phyloP scores from a whole-genome alignment of 2,888 invertebrate species.

The Scaptodrosophila latifasciaeformis region DNA sequence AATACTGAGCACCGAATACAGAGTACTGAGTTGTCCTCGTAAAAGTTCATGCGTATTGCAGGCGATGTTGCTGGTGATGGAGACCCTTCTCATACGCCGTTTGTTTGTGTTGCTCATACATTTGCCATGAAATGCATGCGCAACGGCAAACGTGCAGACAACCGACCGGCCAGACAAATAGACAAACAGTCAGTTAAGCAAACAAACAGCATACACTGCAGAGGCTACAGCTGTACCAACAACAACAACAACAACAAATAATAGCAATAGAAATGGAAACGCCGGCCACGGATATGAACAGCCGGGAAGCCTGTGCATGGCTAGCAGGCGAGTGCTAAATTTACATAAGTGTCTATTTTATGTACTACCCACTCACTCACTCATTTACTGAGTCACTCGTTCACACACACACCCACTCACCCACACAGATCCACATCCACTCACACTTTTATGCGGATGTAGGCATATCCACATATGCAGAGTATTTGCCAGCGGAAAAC shows the following conservation, averaged over 20 bases:
- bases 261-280: conserved; percentile 9
- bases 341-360: conserved; percentile 54
- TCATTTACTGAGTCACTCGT: background rate
- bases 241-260: conserved; percentile 33
- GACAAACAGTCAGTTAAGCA: conserved; percentile 13
- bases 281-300: too few species aligned
- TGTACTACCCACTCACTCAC: conserved; percentile 29
- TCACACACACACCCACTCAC: conserved; percentile 9
- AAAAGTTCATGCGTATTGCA: conserved; percentile 12
- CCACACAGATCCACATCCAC: conserved; percentile 3
- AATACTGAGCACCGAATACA: too few species aligned
- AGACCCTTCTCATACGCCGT: background rate
- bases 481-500: conserved; percentile 53
- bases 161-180: conserved; percentile 10
- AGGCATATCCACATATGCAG: too few species aligned
- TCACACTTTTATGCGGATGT: too few species aligned
- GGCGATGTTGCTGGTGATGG: background rate
- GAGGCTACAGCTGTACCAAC: conserved; percentile 48
- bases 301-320: conserved; percentile 17
- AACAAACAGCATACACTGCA: conserved; percentile 20
- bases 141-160: conserved; percentile 65
- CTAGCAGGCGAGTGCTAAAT: conserved; percentile 23
- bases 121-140: conserved; percentile 61
- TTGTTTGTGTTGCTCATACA: conserved; percentile 53
- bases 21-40: conserved; percentile 10